These are phyloP conservation scores for Eilema depressum DNA, from an alignment of 2,888 invertebrate species.

Conservation along the genomic window DNA sequence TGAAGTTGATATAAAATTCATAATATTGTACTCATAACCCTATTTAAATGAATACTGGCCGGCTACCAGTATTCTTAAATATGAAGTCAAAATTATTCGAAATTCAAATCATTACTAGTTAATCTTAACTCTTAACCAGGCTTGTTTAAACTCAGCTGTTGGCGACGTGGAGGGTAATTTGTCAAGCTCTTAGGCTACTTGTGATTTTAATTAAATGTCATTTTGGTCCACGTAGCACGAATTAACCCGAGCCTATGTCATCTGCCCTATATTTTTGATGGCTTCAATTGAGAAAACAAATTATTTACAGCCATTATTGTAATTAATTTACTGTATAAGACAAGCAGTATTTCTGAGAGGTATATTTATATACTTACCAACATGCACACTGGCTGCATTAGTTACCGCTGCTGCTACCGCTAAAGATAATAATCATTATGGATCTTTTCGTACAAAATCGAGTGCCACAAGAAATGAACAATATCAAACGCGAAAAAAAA, in stretches of 20 bases:
- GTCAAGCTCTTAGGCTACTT: constrained; percentile 71
- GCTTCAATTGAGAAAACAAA: constrained; percentile 33
- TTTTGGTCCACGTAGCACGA: constrained; percentile 68
- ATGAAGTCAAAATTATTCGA: constrained; percentile 25
- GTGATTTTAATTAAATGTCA: constrained; percentile 82
- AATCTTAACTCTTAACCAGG: constrained; percentile 49
- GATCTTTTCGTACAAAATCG: too few species aligned
- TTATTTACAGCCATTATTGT: constrained; percentile 20
- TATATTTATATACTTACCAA: too few species aligned
- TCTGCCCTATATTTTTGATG: constrained; percentile 34
- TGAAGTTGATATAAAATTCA: neutral
- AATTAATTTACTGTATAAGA: too few species aligned
- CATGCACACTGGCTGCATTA: too few species aligned
- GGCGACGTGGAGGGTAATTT: constrained; percentile 76
- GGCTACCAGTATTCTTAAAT: neutral
- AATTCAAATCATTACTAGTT: constrained; percentile 49
- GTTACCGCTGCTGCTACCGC: too few species aligned
- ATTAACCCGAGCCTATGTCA: constrained; percentile 61
- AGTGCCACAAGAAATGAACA: too few species aligned
- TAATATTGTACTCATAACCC: too few species aligned
- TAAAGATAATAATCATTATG: too few species aligned
- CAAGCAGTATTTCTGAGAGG: too few species aligned
- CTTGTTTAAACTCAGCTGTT: constrained; percentile 62
- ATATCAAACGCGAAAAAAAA: too few species aligned
- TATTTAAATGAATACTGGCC: too few species aligned